Evolutionary conservation across 2,797 vertebrate genomes (phyloP).

Genomic region (Crax fasciolata): DNA sequence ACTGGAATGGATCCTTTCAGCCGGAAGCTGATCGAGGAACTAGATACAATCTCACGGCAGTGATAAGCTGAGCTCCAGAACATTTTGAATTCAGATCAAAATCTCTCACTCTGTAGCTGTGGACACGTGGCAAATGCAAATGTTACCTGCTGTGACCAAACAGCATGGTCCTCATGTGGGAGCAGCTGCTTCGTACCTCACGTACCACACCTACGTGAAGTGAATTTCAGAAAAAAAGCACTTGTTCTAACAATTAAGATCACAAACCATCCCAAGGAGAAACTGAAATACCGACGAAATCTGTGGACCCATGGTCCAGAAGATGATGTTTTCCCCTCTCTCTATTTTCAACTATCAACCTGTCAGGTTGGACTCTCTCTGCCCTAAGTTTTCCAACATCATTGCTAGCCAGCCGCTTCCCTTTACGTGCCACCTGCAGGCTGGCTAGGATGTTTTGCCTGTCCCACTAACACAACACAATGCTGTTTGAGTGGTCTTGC

Average conservation of each 20-base stretch:
- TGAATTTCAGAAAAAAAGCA: not conserved
- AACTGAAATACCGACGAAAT: not conserved
- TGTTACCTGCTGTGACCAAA: not conserved
- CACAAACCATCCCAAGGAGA: not conserved
- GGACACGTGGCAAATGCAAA: not conserved
- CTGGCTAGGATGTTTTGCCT: not conserved
- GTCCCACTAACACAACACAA: not conserved
- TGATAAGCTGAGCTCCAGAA: not conserved
- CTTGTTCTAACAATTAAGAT: not conserved
- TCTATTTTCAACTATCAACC: not conserved
- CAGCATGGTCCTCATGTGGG: not conserved
- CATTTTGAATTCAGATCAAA: not conserved
- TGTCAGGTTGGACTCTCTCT: not conserved
- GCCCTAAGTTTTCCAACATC: not conserved
- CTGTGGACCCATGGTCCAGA: not conserved
- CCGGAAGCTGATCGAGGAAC: not conserved
- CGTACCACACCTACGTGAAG: not conserved
- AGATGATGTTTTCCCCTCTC: not conserved
- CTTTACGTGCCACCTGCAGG: not conserved
- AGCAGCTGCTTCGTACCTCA: rapidly evolving
- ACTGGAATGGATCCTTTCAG: not conserved
- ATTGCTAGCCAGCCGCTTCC: not conserved
- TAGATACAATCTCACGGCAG: not conserved
- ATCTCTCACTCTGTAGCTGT: not conserved
- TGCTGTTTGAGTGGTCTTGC: not conserved